phyloP scores from a whole-genome alignment of 1,140 invertebrate genomes.

The Diorhabda sublineata region DNA sequence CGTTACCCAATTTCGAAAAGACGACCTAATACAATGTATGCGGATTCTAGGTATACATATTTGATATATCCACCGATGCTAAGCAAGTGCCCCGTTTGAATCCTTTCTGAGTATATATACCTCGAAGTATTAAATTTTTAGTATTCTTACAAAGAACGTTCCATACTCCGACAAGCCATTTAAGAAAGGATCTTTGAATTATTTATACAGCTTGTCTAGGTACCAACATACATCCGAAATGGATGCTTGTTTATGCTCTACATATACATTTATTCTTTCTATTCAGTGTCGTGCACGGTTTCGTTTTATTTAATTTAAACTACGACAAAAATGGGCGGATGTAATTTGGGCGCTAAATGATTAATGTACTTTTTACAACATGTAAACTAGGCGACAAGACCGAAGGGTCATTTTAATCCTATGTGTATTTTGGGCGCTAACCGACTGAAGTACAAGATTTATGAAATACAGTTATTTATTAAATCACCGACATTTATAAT shows the following conservation, averaged over 20 bases:
- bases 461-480: too few relatives aligned
- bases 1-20: not conserved
- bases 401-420: too few relatives aligned
- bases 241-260: conserved; percentile 8
- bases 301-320: too few relatives aligned
- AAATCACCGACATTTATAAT: too few relatives aligned
- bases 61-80: conserved; percentile 15
- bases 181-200: conserved; percentile 13
- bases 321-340: too few relatives aligned
- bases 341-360: too few relatives aligned
- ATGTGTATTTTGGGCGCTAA: too few relatives aligned
- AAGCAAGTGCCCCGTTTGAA: conserved; percentile 14
- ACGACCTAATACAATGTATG: conserved; percentile 11
- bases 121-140: conserved; percentile 15
- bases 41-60: conserved; percentile 7
- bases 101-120: conserved; percentile 13
- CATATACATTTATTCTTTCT: not conserved
- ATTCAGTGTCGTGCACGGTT: not conserved
- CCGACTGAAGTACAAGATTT: too few relatives aligned
- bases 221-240: conserved; percentile 15
- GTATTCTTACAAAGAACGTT: conserved; percentile 13
- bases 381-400: too few relatives aligned
- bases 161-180: conserved; percentile 11
- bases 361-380: too few relatives aligned
- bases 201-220: conserved; percentile 14